Evolutionary conservation across 2,888 invertebrate species (phyloP), one percentile per base, ranked within the genome.

Genomic region (Autographa pulchrina): DNA sequence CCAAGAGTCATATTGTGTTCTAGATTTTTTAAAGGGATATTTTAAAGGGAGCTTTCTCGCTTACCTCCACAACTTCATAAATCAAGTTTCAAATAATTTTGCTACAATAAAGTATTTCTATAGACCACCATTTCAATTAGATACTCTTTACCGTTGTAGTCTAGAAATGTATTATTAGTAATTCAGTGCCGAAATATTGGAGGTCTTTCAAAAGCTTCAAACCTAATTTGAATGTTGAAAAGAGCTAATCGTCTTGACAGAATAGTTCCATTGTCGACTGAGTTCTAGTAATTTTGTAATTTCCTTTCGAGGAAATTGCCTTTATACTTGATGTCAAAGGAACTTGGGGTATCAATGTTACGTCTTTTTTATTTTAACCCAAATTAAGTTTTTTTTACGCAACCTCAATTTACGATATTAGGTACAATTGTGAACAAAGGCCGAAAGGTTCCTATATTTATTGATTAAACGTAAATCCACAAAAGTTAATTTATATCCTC

Each of bases 251-350:
- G 78, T 80, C 81, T 72, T 71, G 67, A 72, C 78, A 78, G 82
- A 89, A 91, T 87, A 83, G 81, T 85, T 81, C 83, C 76, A 88
- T 92, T 90, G 89, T 89, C 74, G 75, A 59, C 75, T 66, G 68
- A 85, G 85, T 88, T 84, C 79, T 82, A 82, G 82, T 85, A 89
- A 90, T 89, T 88, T 87, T 86, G 88, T 92, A 92, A 92, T 93
- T 92, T 93, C 92, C 93, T 91, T 83, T 70, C 54, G 75, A 90
- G 93, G 93, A 93, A 94, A 93, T 93, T 92, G 88, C 89, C 84
- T 89, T 92, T 90, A 82, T 89, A 81, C 77, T 85, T 72, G 71
- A 73, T 82, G 78, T 83, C 82, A 85, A 86, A 82, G 83, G 77
- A 82, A 70, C 70, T 74, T 67, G 80, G 70, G 43, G 67, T 69